Conservation (phyloP, 2,113 vertebrate species). For the Gopherus evgoodei region DNA sequence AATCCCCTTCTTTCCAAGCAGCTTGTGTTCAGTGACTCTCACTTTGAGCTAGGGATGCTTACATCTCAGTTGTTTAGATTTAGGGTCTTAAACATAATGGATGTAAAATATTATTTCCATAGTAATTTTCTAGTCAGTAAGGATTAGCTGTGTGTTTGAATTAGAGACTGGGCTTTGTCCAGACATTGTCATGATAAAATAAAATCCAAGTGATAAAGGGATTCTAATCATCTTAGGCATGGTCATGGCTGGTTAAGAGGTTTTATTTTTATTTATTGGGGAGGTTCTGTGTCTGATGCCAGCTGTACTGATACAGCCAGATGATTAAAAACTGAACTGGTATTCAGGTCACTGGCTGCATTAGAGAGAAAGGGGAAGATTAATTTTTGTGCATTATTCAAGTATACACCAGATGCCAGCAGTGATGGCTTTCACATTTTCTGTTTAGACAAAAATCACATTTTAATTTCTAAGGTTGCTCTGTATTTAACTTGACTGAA, state of each 20-base stretch:
- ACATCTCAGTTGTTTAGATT: neutral
- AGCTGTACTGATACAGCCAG: slow-evolving; percentile 40
- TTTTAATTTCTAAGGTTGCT: neutral
- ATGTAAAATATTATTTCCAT: neutral
- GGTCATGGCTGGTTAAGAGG: neutral
- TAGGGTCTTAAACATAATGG: neutral
- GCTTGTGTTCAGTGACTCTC: neutral
- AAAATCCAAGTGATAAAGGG: slow-evolving; percentile 1
- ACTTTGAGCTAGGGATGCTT: neutral
- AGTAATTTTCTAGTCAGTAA: neutral
- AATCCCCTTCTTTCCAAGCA: neutral
- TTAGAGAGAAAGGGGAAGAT: slow-evolving; percentile 62
- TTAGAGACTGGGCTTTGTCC: neutral
- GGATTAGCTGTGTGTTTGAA: neutral
- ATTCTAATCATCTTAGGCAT: neutral
- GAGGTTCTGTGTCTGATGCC: slow-evolving; percentile 2
- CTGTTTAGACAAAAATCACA: neutral
- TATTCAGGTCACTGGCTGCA: slow-evolving; percentile 76
- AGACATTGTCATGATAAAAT: neutral
- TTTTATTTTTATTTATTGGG: slow-evolving; percentile 41
- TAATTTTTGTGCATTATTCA: slow-evolving; percentile 65
- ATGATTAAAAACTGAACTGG: slow-evolving; percentile 69
- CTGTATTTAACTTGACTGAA: neutral
- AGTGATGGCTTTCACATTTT: neutral
- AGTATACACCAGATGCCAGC: slow-evolving; percentile 61